Evolutionary conservation across 2,113 vertebrate species (phyloP).

Genomic region (Phylloscopus trochiloides): DNA sequence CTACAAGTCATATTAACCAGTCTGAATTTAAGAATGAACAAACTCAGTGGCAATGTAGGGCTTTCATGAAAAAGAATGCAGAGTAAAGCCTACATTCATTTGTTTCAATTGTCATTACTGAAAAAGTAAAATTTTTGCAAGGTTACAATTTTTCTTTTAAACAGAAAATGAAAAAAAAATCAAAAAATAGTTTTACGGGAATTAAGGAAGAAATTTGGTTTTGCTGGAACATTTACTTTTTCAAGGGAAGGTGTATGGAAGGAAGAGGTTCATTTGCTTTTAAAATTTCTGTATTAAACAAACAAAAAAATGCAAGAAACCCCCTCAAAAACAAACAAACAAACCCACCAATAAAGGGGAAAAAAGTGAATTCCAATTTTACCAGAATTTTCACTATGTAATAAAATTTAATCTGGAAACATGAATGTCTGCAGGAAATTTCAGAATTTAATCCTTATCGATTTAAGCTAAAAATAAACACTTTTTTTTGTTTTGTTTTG

Average conservation of each 20-base stretch:
- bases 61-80: background rate
- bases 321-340: too few relatives aligned
- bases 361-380: background rate
- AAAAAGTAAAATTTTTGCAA: background rate
- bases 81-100: background rate
- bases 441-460: background rate
- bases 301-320: background rate
- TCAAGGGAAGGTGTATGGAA: background rate
- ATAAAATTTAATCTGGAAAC: background rate
- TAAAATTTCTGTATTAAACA: background rate
- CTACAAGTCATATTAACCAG: slow-evolving; percentile 50
- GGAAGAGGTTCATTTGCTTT: background rate
- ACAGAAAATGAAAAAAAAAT: background rate
- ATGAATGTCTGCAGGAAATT: rapidly evolving
- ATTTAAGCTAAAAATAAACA: background rate
- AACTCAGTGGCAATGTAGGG: background rate
- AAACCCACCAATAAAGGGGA: background rate
- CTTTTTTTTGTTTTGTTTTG: too few relatives aligned
- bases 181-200: background rate
- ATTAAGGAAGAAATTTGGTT: background rate
- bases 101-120: background rate
- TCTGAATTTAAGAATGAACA: slow-evolving; percentile 26
- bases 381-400: background rate
- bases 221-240: background rate
- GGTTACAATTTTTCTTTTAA: background rate